Evolutionary conservation across 2,113 vertebrate species (phyloP).

Genomic region (Rissa tridactyla): DNA sequence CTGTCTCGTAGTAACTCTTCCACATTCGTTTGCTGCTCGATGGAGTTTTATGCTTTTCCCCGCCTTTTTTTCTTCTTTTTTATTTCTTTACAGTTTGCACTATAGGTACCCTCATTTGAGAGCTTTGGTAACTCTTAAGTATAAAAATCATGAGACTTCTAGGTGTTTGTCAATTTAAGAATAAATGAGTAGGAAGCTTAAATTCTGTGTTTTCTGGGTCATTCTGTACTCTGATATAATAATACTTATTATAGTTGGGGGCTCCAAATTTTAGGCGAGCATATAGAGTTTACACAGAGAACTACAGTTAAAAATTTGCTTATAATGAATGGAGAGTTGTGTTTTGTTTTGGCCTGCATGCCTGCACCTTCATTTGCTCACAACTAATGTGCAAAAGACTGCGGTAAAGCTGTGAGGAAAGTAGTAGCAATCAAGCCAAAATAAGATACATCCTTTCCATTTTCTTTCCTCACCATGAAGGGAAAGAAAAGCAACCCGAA

Average conservation of each 20-base stretch:
- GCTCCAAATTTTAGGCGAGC: neutral
- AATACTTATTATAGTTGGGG: neutral
- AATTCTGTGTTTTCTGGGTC: neutral
- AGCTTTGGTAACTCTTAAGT: neutral
- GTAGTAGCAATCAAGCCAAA: neutral
- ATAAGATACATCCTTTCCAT: neutral
- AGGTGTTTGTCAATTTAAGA: neutral
- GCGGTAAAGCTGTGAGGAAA: neutral
- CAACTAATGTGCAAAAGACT: neutral
- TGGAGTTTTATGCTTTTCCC: neutral
- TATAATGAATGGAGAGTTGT: neutral
- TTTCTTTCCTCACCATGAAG: neutral
- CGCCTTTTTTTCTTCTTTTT: neutral
- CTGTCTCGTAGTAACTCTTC: neutral
- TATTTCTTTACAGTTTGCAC: neutral
- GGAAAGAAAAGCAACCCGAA: neutral
- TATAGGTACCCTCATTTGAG: neutral
- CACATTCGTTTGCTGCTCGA: neutral
- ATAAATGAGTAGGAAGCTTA: neutral
- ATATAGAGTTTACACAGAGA: neutral
- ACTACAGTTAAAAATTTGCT: neutral
- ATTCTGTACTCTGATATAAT: neutral
- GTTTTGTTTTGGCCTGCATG: neutral
- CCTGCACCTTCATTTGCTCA: neutral
- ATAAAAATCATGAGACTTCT: neutral